phyloP scores from a whole-genome alignment of 2,797 vertebrate species.

The Phalloptychus januarius region DNA sequence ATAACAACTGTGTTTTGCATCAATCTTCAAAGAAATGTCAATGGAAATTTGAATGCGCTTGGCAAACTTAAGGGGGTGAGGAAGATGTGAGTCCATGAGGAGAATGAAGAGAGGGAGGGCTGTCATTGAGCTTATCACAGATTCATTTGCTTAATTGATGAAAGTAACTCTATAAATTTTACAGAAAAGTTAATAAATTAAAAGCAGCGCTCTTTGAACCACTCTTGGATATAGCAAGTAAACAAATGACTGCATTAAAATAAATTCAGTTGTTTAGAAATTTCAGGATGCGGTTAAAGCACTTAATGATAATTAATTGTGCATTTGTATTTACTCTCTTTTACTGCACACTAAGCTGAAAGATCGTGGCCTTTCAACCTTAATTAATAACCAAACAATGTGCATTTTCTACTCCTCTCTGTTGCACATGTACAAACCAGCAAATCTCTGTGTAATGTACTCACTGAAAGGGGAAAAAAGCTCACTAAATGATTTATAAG shows the following conservation, averaged over 20 bases:
- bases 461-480: conserved; percentile 1
- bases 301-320: conserved; percentile 61
- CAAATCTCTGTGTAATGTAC: conserved; percentile 7
- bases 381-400: conserved; percentile 52
- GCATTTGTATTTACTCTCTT: conserved; percentile 43
- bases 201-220: conserved; percentile 33
- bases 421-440: conserved; percentile 6
- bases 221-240: conserved; percentile 36
- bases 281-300: conserved; percentile 44
- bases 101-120: conserved; percentile 10
- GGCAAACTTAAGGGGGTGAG: conserved; percentile 20
- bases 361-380: conserved; percentile 59
- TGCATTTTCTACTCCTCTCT: conserved; percentile 18
- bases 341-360: conserved; percentile 57
- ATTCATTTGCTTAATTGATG: conserved; percentile 63
- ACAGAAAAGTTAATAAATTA: conserved; percentile 46
- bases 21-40: conserved; percentile 43
- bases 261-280: conserved; percentile 47
- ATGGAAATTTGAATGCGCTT: conserved; percentile 46
- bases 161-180: conserved; percentile 51
- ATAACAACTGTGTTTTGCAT: conserved; percentile 50
- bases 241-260: conserved; percentile 57
- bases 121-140: conserved; percentile 42
- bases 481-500: conserved; percentile 62
- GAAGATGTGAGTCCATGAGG: conserved; percentile 1